Conservation (phyloP, 2,113 vertebrate species). For the Thamnophis sirtalis region DNA sequence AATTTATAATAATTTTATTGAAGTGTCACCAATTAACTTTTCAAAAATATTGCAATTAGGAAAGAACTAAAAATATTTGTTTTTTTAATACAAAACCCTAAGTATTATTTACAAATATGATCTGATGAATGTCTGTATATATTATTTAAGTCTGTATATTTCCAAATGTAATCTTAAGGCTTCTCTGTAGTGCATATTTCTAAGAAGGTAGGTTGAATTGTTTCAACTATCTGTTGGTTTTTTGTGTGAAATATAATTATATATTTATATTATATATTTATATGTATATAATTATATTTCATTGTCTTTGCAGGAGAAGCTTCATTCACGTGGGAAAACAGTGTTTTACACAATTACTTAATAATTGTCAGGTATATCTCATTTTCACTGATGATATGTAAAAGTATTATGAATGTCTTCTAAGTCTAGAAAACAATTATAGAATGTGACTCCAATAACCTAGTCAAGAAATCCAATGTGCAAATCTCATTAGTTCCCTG, state of each 20-base stretch:
- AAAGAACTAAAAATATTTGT: constrained; percentile 46
- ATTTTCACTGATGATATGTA: not conserved
- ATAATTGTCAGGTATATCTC: constrained; percentile 73
- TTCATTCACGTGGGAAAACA: constrained; percentile 58
- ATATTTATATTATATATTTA: not conserved
- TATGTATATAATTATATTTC: not conserved
- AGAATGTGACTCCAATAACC: not conserved
- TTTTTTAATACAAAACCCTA: constrained; percentile 53
- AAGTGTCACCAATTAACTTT: not conserved
- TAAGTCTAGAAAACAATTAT: not conserved
- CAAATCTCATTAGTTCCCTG: not conserved
- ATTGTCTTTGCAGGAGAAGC: constrained; percentile 49
- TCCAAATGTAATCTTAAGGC: constrained; percentile 1
- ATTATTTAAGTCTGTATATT: not conserved
- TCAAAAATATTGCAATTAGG: constrained; percentile 46
- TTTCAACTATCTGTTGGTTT: not conserved
- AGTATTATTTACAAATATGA: constrained; percentile 63
- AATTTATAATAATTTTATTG: not conserved
- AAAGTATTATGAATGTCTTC: not conserved
- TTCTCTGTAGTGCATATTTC: not conserved
- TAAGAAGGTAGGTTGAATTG: not conserved
- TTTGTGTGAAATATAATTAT: not conserved
- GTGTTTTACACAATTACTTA: constrained; percentile 63
- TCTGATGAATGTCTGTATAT: constrained; percentile 42
- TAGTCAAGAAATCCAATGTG: not conserved